Base-by-base conservation (phyloP, 1,140 invertebrate species). In the Zophobas atratus region DNA sequence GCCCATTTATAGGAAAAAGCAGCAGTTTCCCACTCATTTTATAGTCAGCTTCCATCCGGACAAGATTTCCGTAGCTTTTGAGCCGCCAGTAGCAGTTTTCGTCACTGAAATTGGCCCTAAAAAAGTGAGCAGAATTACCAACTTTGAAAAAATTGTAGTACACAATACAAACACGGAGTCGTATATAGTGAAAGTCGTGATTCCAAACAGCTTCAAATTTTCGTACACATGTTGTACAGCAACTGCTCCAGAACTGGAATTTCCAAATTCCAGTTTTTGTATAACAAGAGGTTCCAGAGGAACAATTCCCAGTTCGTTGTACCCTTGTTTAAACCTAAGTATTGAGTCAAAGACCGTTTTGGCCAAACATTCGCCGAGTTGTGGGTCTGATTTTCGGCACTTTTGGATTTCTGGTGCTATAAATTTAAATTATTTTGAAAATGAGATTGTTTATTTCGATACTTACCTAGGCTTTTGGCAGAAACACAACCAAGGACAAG, bases 41-140 rank as follows among this genome's bases (percentile, higher is more conserved):
- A 77, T 81, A 60, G 73, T 67, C 1, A 43, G 81, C 49, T 8
- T 55, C 48, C 55, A 82, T 72, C 67, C 38, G 0, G 39, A 43
- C 8, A 0, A 6, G 3, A 32, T 38, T 1, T 1, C 6, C 32
- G 6, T 8, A 1, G 33, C 20, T 41, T 32, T 41, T 43, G 33
- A 20, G 43, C 41, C 20, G 6, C 60, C 60, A 67, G 39, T 67
- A 43, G 43, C 60, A 67, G 39, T 67, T 43, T 6, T 43, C 41
- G 20, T 41, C 60, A 3, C 2, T 33, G 20, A 67, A 67, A 8
- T 67, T 67, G 39, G 39, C 60, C 3, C 60, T 67, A 20, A 20
- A 51, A 51, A n/a, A 55, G 6, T n/a, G 2, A 4, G 4, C 49
- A 51, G 2, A 51, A 71, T 49, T 33, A n/a, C 2, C n/a, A 51